phyloP scores from a whole-genome alignment of 2,113 vertebrate genomes.

The Vanacampus margaritifer region DNA sequence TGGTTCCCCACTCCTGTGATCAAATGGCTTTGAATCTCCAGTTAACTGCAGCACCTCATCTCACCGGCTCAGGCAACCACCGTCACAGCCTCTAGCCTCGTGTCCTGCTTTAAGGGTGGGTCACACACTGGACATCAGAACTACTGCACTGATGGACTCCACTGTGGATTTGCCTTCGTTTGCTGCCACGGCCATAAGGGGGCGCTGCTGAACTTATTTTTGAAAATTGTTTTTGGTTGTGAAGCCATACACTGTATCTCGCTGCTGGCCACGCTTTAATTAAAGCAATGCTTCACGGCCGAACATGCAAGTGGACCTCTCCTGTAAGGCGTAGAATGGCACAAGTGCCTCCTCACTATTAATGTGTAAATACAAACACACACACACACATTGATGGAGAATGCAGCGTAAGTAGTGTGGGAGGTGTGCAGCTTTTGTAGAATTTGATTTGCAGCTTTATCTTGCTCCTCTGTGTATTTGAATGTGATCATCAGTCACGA shows the following conservation, averaged over 20 bases:
- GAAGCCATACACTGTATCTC: constrained; percentile 64
- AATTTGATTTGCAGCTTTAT: constrained; percentile 67
- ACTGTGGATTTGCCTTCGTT: constrained; percentile 65
- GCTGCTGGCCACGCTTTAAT: constrained; percentile 61
- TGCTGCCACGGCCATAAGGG: constrained; percentile 57
- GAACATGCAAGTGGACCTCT: constrained; percentile 65
- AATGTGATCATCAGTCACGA: constrained; percentile 72
- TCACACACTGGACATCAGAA: constrained; percentile 43
- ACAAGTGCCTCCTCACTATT: constrained; percentile 61
- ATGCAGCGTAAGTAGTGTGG: constrained; percentile 54
- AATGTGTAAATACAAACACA: constrained; percentile 55
- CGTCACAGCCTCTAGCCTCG: constrained; percentile 47
- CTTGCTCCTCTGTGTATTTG: constrained; percentile 64
- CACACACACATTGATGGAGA: constrained; percentile 37
- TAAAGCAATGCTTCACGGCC: constrained; percentile 58
- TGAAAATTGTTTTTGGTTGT: constrained; percentile 36
- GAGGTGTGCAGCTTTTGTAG: constrained; percentile 57
- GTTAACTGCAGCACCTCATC: constrained; percentile 59
- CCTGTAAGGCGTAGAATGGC: constrained; percentile 58
- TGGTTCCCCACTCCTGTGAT: constrained; percentile 9
- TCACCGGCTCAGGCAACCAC: constrained; percentile 57
- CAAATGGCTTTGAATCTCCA: constrained; percentile 43
- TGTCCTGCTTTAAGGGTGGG: constrained; percentile 41
- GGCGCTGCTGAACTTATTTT: constrained; percentile 60
- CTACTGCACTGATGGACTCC: constrained; percentile 58